A percentile compares a stretch with the other conserved stretches of the same genome.
Conservation (phyloP, 1,140 invertebrate species). For the Brachionus calyciflorus region DNA sequence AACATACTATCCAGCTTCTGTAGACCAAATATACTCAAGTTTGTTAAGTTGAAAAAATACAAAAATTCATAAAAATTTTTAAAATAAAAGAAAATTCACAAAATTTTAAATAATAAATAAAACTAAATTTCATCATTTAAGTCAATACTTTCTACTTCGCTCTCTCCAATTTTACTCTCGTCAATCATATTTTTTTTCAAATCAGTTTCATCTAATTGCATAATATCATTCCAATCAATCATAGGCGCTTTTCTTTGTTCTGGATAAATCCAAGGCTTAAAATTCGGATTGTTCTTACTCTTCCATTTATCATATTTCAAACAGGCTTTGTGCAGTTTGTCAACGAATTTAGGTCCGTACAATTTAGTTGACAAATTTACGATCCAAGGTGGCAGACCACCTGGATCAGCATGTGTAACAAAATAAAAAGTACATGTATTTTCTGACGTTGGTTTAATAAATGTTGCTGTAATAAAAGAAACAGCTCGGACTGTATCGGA, state of each 20-base stretch:
- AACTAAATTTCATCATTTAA: neutral
- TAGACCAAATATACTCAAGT: too few species aligned
- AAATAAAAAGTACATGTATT: slow-evolving; percentile 74
- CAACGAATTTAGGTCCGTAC: slow-evolving; percentile 71
- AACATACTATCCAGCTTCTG: too few species aligned
- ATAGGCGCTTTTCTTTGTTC: slow-evolving; percentile 3
- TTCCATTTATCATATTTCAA: slow-evolving; percentile 77
- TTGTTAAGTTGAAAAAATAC: too few species aligned
- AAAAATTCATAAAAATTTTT: too few species aligned
- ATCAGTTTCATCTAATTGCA: neutral
- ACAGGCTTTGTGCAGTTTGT: slow-evolving; percentile 71
- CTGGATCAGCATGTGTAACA: slow-evolving; percentile 81
- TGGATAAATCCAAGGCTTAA: slow-evolving; percentile 80
- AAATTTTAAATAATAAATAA: neutral
- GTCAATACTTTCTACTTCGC: neutral
- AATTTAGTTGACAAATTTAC: slow-evolving; percentile 83
- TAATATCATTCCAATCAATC: slow-evolving; percentile 13
- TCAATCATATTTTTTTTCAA: neutral
- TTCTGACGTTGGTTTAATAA: slow-evolving; percentile 60
- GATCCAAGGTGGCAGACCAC: slow-evolving; percentile 79
- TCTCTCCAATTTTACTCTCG: slow-evolving; percentile 14
- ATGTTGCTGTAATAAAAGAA: slow-evolving; percentile 70
- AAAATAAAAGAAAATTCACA: too few species aligned
- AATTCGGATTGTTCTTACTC: slow-evolving; percentile 69
- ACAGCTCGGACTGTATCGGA: slow-evolving; percentile 75